Evolutionary conservation across 2,888 invertebrate species (phyloP).

Genomic region (Kryphioiulus occultus): DNA sequence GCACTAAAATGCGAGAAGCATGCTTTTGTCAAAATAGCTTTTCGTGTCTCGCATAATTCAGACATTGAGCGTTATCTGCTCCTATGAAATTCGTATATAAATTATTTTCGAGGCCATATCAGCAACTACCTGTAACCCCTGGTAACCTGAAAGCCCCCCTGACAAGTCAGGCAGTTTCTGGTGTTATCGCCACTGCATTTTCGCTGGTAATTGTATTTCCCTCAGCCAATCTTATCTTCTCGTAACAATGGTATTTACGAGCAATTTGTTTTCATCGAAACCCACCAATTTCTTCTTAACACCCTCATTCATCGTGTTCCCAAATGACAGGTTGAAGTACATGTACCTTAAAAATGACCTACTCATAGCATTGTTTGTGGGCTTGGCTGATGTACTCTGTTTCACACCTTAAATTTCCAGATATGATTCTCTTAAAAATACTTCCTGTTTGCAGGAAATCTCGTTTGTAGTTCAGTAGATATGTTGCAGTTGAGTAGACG

Average conservation of each 20-base stretch:
- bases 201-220: slow-evolving; percentile 8
- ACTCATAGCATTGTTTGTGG: neutral
- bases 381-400: neutral
- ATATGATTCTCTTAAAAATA: neutral
- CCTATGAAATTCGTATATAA: neutral
- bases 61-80: neutral
- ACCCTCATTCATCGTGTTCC: neutral
- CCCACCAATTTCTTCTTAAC: neutral
- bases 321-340: neutral
- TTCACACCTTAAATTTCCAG: neutral
- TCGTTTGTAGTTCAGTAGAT: neutral
- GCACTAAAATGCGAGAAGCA: too few species aligned
- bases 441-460: neutral
- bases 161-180: neutral
- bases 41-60: neutral
- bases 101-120: neutral
- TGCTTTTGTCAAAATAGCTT: neutral
- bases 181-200: neutral
- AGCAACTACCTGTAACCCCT: slow-evolving; percentile 16
- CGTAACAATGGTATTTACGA: slow-evolving; percentile 21
- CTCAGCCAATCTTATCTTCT: neutral
- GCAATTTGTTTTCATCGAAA: slow-evolving; percentile 10
- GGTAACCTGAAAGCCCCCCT: neutral
- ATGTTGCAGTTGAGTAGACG: neutral
- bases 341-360: neutral